Base-by-base conservation (phyloP, 2,113 vertebrate species). In the Pseudorasbora parva region DNA sequence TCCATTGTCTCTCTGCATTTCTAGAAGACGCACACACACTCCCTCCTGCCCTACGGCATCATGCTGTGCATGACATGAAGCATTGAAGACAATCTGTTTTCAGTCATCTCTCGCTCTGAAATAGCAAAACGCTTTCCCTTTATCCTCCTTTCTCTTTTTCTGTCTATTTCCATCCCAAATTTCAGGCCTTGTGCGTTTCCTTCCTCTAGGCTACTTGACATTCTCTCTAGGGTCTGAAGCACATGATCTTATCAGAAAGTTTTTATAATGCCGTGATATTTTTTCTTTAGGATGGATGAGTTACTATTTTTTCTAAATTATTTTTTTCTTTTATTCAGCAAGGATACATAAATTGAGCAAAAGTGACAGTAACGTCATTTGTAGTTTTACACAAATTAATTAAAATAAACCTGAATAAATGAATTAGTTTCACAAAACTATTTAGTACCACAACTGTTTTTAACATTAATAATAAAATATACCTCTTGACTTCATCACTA, bases 71-170 rank as follows among this genome's bases (percentile, higher is more conserved):
- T 62, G 56, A 78, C 33, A 60, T 43, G n/a, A 37, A 27, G n/a
- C 76, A 78, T 1, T 78, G 23, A 78, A 25, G 56, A 60, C 56
- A 77, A 77, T 78, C 56, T 76, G 49, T 43, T 60, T 62, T 27
- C 37, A 45, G 54, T 45, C 57, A 45, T 27, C 37, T 78, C 76
- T 60, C 8, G 0, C 57, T 19, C 33, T 17, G 54, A 78, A 78
- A 43, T 23, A 25, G 4, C 12, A 1, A 41, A 41, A 41, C 64
- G 1, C 8, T 37, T 37, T 30, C 76, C 8, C 8, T 17, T n/a
- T 8, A 41, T 57, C 6, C 21, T 71, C 41, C 17, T 54, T 21
- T 54, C 49, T 19, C 8, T 59, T 71, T 19, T 73, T 57, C 14
- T 59, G 41, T 25, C 25, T 21, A 33, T 75, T 56, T n/a, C 9